Conservation (phyloP, 2,797 vertebrate genomes). For the Etheostoma perlongum region DNA sequence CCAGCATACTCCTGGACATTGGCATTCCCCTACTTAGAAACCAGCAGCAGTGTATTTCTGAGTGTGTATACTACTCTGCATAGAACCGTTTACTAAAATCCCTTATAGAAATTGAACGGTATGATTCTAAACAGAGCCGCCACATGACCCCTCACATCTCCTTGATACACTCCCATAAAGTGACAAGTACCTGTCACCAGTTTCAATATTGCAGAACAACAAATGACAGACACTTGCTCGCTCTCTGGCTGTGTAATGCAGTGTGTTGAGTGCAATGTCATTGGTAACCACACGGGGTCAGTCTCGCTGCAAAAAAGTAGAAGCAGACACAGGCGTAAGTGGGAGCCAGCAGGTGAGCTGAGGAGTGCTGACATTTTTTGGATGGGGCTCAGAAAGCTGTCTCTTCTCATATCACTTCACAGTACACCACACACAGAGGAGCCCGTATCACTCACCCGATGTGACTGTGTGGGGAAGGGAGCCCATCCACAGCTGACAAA, state of each 20-base stretch:
- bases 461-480: constrained; percentile 42
- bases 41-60: constrained; percentile 8
- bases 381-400: constrained; percentile 74
- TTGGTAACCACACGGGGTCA: constrained; percentile 69
- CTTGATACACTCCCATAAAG: constrained; percentile 6
- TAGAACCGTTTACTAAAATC: not conserved
- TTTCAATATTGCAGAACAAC: constrained; percentile 12
- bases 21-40: not conserved
- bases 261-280: constrained; percentile 32
- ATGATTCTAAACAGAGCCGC: constrained; percentile 14
- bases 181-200: constrained; percentile 41
- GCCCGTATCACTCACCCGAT: constrained; percentile 65
- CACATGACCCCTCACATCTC: constrained; percentile 24
- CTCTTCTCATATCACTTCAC: constrained; percentile 73
- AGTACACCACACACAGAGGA: constrained; percentile 53
- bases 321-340: not conserved
- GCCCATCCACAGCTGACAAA: constrained; percentile 65
- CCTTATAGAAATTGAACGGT: not conserved
- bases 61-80: not conserved
- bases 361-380: constrained; percentile 69
- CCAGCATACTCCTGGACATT: not conserved
- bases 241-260: not conserved
- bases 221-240: not conserved
- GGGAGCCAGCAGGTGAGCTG: constrained; percentile 71
- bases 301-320: constrained; percentile 61